Percentiles rank a stretch among this genome's conserved stretches.
Conservation (phyloP, 2,797 vertebrate species). For the Luscinia luscinia region DNA sequence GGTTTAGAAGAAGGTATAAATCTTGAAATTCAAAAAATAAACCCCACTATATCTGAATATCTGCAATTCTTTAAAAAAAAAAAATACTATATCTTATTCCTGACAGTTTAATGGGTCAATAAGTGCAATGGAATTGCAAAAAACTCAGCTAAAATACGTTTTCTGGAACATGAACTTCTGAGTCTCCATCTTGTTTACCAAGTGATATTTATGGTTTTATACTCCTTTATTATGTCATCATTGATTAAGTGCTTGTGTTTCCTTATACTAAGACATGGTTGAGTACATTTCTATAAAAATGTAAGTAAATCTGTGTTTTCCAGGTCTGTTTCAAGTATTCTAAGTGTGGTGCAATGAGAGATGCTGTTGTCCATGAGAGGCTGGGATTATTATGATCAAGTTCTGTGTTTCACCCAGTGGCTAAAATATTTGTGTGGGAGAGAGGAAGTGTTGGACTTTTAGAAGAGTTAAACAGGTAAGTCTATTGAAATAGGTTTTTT, state of each 20-base stretch:
- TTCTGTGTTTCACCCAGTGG: conserved; percentile 65
- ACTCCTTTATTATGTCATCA: conserved; percentile 1
- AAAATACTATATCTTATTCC: not conserved
- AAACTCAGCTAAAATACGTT: not conserved
- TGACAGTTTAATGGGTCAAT: not conserved
- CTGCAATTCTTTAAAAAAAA: rapidly evolving
- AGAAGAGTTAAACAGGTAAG: conserved; percentile 74
- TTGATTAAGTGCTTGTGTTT: not conserved
- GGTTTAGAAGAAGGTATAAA: not conserved
- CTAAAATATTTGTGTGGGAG: conserved; percentile 58
- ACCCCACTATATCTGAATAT: not conserved
- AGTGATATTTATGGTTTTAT: not conserved
- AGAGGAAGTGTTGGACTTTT: conserved; percentile 63
- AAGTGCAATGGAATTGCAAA: not conserved
- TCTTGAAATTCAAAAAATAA: not conserved
- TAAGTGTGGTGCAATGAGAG: conserved; percentile 65
- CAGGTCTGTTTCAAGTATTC: conserved; percentile 67
- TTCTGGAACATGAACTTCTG: not conserved
- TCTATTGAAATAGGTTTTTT: not conserved
- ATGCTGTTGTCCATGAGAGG: conserved; percentile 67
- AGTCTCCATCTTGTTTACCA: not conserved
- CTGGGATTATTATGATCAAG: conserved; percentile 75
- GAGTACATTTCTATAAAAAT: conserved; percentile 58
- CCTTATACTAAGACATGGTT: not conserved
- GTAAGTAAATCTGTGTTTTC: conserved; percentile 58